These are phyloP conservation scores for Ommatoiulus sabulosus DNA, from an alignment of 2,888 invertebrate genomes.

Conservation along the genomic window DNA sequence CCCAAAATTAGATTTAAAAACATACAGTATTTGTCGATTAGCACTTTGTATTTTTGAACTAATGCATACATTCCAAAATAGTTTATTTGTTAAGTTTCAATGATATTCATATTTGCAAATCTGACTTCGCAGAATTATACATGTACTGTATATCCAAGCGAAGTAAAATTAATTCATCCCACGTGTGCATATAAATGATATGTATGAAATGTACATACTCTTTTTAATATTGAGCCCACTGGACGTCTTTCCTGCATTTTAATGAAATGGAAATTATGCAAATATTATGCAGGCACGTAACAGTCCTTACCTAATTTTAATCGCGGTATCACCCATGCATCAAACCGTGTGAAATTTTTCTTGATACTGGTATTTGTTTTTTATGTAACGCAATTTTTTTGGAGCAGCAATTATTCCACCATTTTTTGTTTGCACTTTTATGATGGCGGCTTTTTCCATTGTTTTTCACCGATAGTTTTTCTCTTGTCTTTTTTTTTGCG, in stretches of 20 bases:
- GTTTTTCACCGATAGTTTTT: constrained; percentile 35
- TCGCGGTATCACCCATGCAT: neutral
- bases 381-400: neutral
- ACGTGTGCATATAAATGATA: no score
- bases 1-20: no score
- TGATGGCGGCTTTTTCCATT: constrained; percentile 45
- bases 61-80: no score
- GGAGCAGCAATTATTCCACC: neutral
- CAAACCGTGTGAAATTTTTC: constrained; percentile 45
- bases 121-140: neutral
- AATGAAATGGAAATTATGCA: neutral
- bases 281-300: neutral
- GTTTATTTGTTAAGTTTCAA: no score
- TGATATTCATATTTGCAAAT: no score
- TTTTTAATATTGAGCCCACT: neutral
- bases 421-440: neutral
- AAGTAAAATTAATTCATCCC: no score
- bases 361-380: neutral
- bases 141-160: no score
- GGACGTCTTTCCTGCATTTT: neutral
- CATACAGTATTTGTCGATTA: no score
- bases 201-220: neutral
- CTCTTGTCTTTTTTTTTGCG: neutral
- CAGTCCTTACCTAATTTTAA: neutral
- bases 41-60: no score